Evolutionary conservation across 2,113 vertebrate species (phyloP).

Genomic region (Echinops telfairi): DNA sequence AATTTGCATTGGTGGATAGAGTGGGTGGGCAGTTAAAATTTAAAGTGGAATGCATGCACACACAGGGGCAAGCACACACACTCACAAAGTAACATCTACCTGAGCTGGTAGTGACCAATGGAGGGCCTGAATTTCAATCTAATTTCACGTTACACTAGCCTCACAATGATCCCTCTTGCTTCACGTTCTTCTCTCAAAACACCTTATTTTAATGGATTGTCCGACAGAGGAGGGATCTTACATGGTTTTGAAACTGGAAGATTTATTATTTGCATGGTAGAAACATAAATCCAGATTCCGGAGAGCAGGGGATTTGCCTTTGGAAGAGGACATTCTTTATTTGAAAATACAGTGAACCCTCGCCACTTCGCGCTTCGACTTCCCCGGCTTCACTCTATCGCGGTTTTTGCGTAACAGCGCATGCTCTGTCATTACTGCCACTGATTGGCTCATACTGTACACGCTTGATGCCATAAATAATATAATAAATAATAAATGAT

Average conservation of each 20-base stretch:
- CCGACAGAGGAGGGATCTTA: background rate
- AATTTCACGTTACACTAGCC: background rate
- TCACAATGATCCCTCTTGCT: background rate
- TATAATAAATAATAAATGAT: too few relatives aligned
- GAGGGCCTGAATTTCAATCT: background rate
- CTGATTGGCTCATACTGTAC: too few relatives aligned
- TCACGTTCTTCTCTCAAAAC: background rate
- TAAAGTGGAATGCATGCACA: background rate
- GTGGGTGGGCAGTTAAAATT: background rate
- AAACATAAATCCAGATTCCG: background rate
- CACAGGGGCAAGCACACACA: background rate
- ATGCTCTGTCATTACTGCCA: too few relatives aligned
- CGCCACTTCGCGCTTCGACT: too few relatives aligned
- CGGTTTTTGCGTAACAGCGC: too few relatives aligned
- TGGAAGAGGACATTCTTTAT: background rate
- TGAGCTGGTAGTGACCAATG: too few relatives aligned
- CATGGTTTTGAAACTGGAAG: background rate
- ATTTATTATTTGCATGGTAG: background rate
- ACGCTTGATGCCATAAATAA: too few relatives aligned
- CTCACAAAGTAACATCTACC: too few relatives aligned
- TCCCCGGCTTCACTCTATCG: too few relatives aligned
- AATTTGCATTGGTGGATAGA: fast-evolving
- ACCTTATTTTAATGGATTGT: background rate
- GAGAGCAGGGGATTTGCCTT: background rate
- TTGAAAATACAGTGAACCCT: too few relatives aligned